Evolutionary conservation across 2,888 invertebrate genomes (phyloP).

Genomic region (Protodeltote pygarga): DNA sequence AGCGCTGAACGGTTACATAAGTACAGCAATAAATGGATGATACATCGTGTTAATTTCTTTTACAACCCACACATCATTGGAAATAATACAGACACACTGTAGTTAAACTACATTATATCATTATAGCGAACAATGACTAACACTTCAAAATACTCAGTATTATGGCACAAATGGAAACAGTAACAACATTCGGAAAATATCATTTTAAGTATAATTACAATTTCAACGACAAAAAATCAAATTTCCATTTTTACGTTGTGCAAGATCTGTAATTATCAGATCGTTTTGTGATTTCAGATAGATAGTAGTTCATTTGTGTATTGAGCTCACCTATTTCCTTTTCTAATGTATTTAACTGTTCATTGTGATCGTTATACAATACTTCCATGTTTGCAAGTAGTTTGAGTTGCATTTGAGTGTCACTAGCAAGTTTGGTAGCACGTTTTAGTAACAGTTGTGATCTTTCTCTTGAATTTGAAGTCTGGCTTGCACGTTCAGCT

Average conservation of each 20-base stretch:
- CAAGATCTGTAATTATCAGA: conserved; percentile 89
- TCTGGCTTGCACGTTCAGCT: conserved; percentile 90
- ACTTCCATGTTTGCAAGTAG: conserved; percentile 91
- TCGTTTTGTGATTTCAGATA: conserved; percentile 87
- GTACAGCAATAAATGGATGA: conserved; percentile 13
- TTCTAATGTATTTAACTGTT: conserved; percentile 86
- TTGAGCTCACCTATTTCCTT: conserved; percentile 88
- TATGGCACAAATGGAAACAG: conserved; percentile 67
- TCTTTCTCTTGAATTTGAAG: conserved; percentile 92
- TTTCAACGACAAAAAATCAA: conserved; percentile 9
- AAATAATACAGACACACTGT: conserved; percentile 61
- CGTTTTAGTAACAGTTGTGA: conserved; percentile 92
- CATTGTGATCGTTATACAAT: conserved; percentile 89
- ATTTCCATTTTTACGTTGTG: conserved; percentile 64
- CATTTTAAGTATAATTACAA: conserved; percentile 28
- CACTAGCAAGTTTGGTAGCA: conserved; percentile 94
- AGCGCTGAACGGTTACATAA: conserved; percentile 3
- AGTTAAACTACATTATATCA: conserved; percentile 66
- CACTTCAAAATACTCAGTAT: conserved; percentile 51
- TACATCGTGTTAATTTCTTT: conserved; percentile 26
- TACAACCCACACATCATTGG: conserved; percentile 53
- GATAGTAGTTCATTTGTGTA: conserved; percentile 88
- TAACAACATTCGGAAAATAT: conserved; percentile 41
- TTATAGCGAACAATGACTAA: conserved; percentile 55
- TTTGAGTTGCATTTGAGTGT: conserved; percentile 91